phyloP scores from a whole-genome alignment of 2,888 invertebrate species.

The Salticus scenicus region DNA sequence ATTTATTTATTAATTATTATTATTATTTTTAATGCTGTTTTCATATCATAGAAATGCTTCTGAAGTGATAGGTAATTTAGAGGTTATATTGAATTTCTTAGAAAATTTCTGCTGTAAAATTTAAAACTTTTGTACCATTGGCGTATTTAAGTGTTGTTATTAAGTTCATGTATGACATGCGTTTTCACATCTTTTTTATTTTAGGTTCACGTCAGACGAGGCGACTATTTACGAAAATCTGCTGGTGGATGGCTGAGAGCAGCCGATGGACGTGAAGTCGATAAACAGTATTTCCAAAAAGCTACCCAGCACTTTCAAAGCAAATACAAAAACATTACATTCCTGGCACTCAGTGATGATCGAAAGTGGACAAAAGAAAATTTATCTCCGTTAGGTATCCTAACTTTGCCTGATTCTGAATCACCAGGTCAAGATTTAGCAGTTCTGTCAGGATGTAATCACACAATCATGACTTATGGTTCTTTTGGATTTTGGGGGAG shows the following conservation, averaged over 20 bases:
- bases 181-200: background rate
- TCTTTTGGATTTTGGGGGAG: conserved; percentile 66
- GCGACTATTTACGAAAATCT: conserved; percentile 33
- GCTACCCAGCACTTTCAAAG: conserved; percentile 45
- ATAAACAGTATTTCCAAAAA: conserved; percentile 38
- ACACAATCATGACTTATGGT: conserved; percentile 68
- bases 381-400: conserved; percentile 23
- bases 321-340: conserved; percentile 44
- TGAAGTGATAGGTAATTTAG: no score
- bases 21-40: no score
- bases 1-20: no score
- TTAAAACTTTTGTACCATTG: no score
- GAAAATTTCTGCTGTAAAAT: no score
- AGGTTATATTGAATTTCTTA: no score
- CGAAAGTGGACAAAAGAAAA: conserved; percentile 52
- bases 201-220: conserved; percentile 48
- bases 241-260: conserved; percentile 42
- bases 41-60: no score
- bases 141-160: no score
- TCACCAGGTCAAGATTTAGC: conserved; percentile 52
- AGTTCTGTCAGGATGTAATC: conserved; percentile 46
- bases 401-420: conserved; percentile 33
- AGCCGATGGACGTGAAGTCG: conserved; percentile 55
- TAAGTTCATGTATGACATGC: no score
- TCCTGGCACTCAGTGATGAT: conserved; percentile 65